phyloP scores from a whole-genome alignment of 2,797 vertebrate species.

The Aplochiton taeniatus region DNA sequence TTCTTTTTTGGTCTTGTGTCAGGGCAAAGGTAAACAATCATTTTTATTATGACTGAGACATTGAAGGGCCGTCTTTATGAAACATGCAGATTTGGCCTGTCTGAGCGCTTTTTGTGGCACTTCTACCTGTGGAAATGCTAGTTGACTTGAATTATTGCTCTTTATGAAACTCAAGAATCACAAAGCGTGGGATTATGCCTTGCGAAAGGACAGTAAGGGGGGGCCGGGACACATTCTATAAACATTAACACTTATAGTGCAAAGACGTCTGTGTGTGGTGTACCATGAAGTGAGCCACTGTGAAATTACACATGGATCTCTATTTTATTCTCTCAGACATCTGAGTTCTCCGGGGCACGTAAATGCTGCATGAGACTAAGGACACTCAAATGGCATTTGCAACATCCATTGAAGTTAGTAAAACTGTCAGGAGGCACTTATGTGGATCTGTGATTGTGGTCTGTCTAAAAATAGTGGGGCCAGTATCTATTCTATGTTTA shows the following conservation, averaged over 20 bases:
- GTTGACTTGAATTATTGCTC: too few species aligned
- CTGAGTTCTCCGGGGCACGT: constrained; percentile 37
- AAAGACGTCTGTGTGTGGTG: neutral
- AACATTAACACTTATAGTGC: neutral
- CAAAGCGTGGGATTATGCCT: too few species aligned
- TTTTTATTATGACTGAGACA: neutral
- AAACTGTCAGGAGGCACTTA: constrained; percentile 62
- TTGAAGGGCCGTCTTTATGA: neutral
- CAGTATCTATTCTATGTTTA: constrained; percentile 66
- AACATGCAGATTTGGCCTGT: too few species aligned
- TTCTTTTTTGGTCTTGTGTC: constrained; percentile 15
- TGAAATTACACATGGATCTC: constrained; percentile 7
- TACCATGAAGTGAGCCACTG: neutral
- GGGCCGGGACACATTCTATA: neutral
- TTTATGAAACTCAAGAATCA: too few species aligned
- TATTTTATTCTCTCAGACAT: constrained; percentile 22
- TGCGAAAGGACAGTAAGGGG: too few species aligned
- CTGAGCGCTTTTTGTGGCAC: too few species aligned
- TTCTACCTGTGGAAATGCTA: too few species aligned
- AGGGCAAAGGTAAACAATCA: constrained; percentile 14
- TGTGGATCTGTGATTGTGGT: constrained; percentile 51
- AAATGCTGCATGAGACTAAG: constrained; percentile 43
- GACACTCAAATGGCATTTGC: constrained; percentile 56
- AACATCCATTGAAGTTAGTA: constrained; percentile 48
- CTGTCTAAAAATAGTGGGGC: constrained; percentile 65